phyloP scores from a whole-genome alignment of 2,888 invertebrate species.

The Caenorhabditis afra region DNA sequence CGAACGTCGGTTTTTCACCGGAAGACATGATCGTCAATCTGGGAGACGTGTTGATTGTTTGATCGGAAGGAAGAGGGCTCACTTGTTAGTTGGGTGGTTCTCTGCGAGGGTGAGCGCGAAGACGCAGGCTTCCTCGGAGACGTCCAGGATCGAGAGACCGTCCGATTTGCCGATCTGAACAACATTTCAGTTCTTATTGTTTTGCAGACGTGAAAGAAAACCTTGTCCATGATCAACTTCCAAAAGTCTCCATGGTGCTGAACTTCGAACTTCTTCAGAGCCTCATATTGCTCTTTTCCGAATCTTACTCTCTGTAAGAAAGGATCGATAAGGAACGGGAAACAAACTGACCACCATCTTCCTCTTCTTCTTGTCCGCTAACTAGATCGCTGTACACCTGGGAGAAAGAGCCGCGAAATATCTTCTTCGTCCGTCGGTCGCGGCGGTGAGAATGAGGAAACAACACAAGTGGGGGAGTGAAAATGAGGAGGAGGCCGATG shows the following conservation, averaged over 20 bases:
- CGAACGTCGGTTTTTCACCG: conserved; percentile 65
- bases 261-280: conserved; percentile 69
- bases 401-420: conserved; percentile 29
- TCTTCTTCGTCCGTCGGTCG: conserved; percentile 28
- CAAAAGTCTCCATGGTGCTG: conserved; percentile 72
- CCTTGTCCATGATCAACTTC: conserved; percentile 72
- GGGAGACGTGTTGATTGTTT: neutral
- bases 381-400: conserved; percentile 38
- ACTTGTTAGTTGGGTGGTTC: conserved; percentile 69
- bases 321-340: neutral
- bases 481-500: conserved; percentile 21
- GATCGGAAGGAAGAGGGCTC: neutral
- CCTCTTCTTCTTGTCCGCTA: neutral
- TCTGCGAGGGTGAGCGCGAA: conserved; percentile 71
- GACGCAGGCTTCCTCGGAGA: conserved; percentile 71
- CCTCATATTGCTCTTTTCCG: conserved; percentile 69
- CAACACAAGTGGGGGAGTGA: conserved; percentile 58
- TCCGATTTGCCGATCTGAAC: conserved; percentile 67
- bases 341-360: conserved; percentile 52
- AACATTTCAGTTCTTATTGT: neutral
- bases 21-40: conserved; percentile 62
- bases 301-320: conserved; percentile 67
- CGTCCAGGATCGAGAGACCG: conserved; percentile 66
- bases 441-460: conserved; percentile 46
- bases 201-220: too few species aligned